Evolutionary conservation across 2,888 invertebrate species (phyloP).

Genomic region (Dicycla oo): DNA sequence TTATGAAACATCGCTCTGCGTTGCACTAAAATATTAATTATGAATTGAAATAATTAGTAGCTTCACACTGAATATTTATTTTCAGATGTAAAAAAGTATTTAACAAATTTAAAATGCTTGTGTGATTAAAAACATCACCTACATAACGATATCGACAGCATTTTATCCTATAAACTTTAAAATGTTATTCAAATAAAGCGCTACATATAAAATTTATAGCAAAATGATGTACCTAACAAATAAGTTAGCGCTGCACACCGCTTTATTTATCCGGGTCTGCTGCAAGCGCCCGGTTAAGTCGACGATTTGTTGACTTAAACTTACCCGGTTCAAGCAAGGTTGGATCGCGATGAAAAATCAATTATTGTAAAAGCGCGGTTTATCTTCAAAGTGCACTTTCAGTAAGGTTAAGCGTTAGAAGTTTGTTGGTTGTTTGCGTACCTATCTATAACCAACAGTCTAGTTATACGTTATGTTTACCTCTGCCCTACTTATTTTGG

Average conservation of each 20-base stretch:
- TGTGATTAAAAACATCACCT: not conserved
- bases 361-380: conserved; percentile 40
- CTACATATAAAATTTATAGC: conserved; percentile 33
- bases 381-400: conserved; percentile 29
- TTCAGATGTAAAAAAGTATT: not conserved
- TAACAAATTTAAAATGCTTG: too few species aligned
- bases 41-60: not conserved
- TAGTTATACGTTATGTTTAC: not conserved
- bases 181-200: conserved; percentile 36
- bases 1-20: not conserved
- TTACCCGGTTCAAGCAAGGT: conserved; percentile 29
- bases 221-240: conserved; percentile 43
- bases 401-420: conserved; percentile 8
- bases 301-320: conserved; percentile 57
- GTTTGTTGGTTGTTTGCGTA: conserved; percentile 8
- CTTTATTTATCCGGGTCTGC: conserved; percentile 50
- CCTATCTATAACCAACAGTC: not conserved
- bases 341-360: conserved; percentile 46
- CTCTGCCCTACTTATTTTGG: not conserved
- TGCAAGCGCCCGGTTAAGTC: conserved; percentile 39
- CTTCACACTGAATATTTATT: not conserved
- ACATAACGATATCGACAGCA: conserved; percentile 7
- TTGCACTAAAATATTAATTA: not conserved
- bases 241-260: conserved; percentile 37
- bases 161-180: conserved; percentile 17